A percentile compares a stretch with the other conserved stretches of the same genome.
phyloP scores from a whole-genome alignment of 2,113 vertebrate genomes.

The Lepus timidus region DNA sequence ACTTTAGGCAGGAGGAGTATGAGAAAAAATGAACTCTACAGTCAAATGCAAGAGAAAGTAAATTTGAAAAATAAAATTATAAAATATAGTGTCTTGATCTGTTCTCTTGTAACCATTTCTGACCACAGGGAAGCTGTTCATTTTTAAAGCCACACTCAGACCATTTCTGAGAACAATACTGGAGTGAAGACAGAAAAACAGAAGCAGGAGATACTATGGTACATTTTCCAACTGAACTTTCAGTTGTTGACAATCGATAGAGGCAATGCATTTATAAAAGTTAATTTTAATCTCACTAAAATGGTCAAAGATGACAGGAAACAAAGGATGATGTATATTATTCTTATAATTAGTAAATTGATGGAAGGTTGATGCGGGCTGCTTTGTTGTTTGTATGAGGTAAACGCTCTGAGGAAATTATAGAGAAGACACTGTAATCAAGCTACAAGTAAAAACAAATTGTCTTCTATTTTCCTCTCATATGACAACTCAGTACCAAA shows the following conservation, averaged over 20 bases:
- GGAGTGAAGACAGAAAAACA: not conserved
- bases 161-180: not conserved
- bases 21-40: not conserved
- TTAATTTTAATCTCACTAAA: conserved; percentile 7
- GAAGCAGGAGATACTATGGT: not conserved
- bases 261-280: conserved; percentile 1
- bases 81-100: not conserved
- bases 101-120: not conserved
- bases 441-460: conserved; percentile 57
- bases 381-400: conserved; percentile 28
- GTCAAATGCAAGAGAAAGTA: not conserved
- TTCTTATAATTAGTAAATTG: conserved; percentile 24
- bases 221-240: not conserved
- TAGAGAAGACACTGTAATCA: conserved; percentile 19
- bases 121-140: not conserved
- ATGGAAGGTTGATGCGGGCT: conserved; percentile 22
- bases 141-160: not conserved
- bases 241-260: not conserved
- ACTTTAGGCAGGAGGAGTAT: not conserved
- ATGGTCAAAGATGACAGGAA: conserved; percentile 34
- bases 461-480: not conserved
- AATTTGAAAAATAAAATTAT: conserved; percentile 33
- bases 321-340: not conserved
- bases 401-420: conserved; percentile 53
- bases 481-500: not conserved